Base-by-base conservation (phyloP, 2,888 invertebrate genomes). In the Drosophila dives region DNA sequence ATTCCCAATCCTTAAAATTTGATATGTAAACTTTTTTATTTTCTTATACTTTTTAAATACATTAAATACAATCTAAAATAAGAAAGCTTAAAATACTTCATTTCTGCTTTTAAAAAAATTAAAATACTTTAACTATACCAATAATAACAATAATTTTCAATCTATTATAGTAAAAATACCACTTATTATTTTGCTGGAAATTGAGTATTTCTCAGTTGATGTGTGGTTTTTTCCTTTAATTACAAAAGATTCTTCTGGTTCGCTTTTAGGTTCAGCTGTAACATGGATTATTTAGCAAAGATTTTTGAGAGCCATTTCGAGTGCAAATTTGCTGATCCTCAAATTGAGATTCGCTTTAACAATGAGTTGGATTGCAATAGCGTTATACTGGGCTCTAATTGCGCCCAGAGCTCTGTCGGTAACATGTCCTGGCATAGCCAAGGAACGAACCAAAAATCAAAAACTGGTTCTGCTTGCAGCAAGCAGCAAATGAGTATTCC, bases 291-390 rank as follows among this genome's bases (percentile, higher is more conserved):
- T 36, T 20, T 78, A 10, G 5, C 34, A 6, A 29, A 58, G 0
- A 17, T 69, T n/a, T 17, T 82, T 3, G 8, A 29, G 0, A 11
- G 11, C 0, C 67, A 62, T 11, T 80, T 80, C 17, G 54, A 40
- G 4, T 81, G 72, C 17, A 34, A 71, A 3, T 89, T 83, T 53
- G 58, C 64, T 1, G 86, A 91, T 78, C 92, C 92, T 0, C 36
- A 82, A 12, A 60, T 92, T 12, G 51, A 51, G 4, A 81, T 92
- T 3, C 50, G 11, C 11, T 72, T 81, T 20, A 60, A 45, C 8
- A 64, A 60, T 20, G 69, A 72, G 2, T 34, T 32, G 7, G 50
- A 64, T n/a, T 12, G 34, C 3, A n/a, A 32, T 29, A 77, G 36
- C 32, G 33, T 17, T 33, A 32, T 63, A 6, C 55, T 62, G 3